Evolutionary conservation across 1,140 invertebrate genomes (phyloP), one percentile per base, ranked within the genome.

Genomic region (Diplogasteroides magnus): DNA sequence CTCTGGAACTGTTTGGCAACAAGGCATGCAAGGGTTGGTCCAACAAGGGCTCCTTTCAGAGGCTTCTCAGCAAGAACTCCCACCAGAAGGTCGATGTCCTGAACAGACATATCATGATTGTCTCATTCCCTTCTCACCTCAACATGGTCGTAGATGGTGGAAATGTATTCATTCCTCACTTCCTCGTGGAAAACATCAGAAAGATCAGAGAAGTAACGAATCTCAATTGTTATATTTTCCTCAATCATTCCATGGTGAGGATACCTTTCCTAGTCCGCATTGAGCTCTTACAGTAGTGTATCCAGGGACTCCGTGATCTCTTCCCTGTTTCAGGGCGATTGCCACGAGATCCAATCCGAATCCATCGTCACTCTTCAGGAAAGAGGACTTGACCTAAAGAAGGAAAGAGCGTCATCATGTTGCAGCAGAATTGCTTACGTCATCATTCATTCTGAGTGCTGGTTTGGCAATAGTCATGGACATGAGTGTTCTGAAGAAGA

Each of bases 251-350:
- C 1, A 89, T 86, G 27, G 87, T 84, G 11, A 86, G 83, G 19
- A 55, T 6, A 72, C 70, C 48, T 68, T 72, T 67, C 70, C 70
- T 3, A 72, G 60, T 63, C 70, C 89, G 78, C 91, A 91, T 19
- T 90, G 86, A 60, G 87, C 84, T 68, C 92, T 84, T 85, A 91
- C 94, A 62, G 88, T 86, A 63, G 89, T 89, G 79, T 95, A 97
- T 23, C 88, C 82, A 0, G 91, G 88, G 27, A 97, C 77, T 0
- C 91, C 93, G 76, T 94, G 91, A 84, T 97, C 93, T 69, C 94
- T 86, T 13, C 93, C 92, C 73, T 88, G 80, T 82, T 90, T 89
- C 28, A 90, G 87, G 74, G 88, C 87, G 26, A 88, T 77, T 1
- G 88, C 80, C 2, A 85, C 83, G 69, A 89, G 80, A 79, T 88